phyloP scores from a whole-genome alignment of 2,113 vertebrate genomes.

The Sceloporus undulatus region DNA sequence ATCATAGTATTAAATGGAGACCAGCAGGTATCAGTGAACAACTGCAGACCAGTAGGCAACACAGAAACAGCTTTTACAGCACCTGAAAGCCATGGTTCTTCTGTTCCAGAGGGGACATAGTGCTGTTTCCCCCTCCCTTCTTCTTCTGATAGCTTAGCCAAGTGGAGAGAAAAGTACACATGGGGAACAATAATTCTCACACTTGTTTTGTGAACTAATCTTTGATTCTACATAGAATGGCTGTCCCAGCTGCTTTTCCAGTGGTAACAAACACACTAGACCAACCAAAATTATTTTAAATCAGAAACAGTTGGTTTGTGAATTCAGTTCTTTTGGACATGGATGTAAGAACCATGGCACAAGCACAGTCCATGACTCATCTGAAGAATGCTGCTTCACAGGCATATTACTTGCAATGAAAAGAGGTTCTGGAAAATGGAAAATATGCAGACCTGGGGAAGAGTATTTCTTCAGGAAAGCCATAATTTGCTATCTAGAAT shows the following conservation, averaged over 20 bases:
- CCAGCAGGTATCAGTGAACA: neutral
- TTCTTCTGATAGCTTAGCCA: too few relatives aligned
- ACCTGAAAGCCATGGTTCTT: neutral
- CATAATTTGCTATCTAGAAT: neutral
- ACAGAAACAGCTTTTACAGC: neutral
- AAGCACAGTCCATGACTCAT: neutral
- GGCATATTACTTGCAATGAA: neutral
- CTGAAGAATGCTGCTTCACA: neutral
- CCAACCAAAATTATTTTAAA: neutral
- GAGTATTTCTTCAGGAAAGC: constrained; percentile 16
- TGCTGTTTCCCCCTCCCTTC: neutral
- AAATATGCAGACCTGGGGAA: neutral
- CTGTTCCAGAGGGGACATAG: neutral
- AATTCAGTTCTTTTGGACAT: neutral
- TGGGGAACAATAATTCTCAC: neutral
- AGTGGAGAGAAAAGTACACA: neutral
- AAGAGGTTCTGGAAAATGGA: neutral
- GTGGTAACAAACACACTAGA: neutral
- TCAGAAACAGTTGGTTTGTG: too few relatives aligned
- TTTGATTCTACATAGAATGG: neutral
- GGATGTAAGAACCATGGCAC: too few relatives aligned
- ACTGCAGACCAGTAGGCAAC: neutral
- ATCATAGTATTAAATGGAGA: neutral
- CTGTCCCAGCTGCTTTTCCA: neutral
- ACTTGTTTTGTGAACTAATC: neutral